A percentile compares a stretch with the other conserved stretches of the same genome.
These are phyloP conservation scores for Falco concolor DNA, from an alignment of 2,797 vertebrate species.

Conservation along the genomic window DNA sequence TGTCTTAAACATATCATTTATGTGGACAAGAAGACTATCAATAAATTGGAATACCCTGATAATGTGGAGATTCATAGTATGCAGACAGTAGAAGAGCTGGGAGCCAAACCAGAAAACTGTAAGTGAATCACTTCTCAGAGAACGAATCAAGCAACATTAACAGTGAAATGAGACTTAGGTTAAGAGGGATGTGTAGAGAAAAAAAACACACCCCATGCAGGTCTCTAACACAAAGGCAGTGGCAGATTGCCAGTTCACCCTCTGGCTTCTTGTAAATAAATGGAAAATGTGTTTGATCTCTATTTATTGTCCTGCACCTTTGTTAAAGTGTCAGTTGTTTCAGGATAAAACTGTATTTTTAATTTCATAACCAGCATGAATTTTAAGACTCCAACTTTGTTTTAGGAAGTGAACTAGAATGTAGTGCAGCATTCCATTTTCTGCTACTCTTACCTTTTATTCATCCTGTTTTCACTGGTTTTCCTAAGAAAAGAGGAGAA, in stretches of 20 bases:
- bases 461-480: background rate
- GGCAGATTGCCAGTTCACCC: background rate
- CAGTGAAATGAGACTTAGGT: background rate
- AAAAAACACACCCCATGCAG: background rate
- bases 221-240: background rate
- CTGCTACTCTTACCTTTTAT: background rate
- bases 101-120: slow-evolving; percentile 88
- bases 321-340: background rate
- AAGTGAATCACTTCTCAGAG: slow-evolving; percentile 61
- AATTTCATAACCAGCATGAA: background rate
- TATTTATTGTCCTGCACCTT: background rate
- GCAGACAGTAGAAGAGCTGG: slow-evolving; percentile 86
- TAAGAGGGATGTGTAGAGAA: background rate
- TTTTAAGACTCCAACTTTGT: background rate
- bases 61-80: slow-evolving; percentile 87
- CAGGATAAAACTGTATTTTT: background rate
- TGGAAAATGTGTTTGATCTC: background rate
- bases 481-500: background rate
- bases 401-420: background rate
- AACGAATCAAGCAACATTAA: background rate
- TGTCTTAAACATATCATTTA: slow-evolving; percentile 90
- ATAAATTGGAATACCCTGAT: slow-evolving; percentile 83
- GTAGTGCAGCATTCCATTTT: background rate
- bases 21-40: slow-evolving; percentile 87
- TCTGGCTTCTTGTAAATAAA: background rate